Conservation (phyloP, 2,113 vertebrate species). For the Xenopus laevis region DNA sequence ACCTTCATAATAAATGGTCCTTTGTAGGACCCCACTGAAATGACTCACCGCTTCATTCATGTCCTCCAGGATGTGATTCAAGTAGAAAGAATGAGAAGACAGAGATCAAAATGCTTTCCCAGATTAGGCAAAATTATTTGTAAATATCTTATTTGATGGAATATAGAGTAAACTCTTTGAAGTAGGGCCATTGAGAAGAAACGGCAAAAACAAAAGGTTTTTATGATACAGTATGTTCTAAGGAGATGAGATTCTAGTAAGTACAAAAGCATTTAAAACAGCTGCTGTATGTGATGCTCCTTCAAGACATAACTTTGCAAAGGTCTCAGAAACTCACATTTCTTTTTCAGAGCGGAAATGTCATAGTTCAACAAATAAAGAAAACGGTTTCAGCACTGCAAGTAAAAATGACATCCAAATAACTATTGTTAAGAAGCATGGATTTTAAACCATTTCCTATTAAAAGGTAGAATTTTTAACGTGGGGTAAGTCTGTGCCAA, state of each 20-base stretch:
- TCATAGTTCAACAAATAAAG: slow-evolving; percentile 17
- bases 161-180: slow-evolving; percentile 1
- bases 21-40: no score
- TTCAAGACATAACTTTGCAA: slow-evolving; percentile 32
- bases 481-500: no score
- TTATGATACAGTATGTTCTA: slow-evolving; percentile 12
- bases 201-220: neutral
- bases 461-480: neutral
- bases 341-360: slow-evolving; percentile 22
- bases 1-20: no score
- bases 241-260: slow-evolving; percentile 18
- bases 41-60: no score
- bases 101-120: no score
- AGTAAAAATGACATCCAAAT: no score
- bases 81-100: no score
- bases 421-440: neutral
- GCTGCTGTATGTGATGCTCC: slow-evolving; percentile 1
- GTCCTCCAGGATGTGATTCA: no score
- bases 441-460: neutral
- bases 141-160: neutral
- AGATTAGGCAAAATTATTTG: no score
- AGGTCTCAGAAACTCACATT: slow-evolving; percentile 19
- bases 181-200: neutral
- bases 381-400: slow-evolving; percentile 2
- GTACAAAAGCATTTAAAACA: slow-evolving; percentile 14